Evolutionary conservation across 2,797 vertebrate genomes (phyloP), one percentile per base, ranked within the genome.

Genomic region (Platalea minor): DNA sequence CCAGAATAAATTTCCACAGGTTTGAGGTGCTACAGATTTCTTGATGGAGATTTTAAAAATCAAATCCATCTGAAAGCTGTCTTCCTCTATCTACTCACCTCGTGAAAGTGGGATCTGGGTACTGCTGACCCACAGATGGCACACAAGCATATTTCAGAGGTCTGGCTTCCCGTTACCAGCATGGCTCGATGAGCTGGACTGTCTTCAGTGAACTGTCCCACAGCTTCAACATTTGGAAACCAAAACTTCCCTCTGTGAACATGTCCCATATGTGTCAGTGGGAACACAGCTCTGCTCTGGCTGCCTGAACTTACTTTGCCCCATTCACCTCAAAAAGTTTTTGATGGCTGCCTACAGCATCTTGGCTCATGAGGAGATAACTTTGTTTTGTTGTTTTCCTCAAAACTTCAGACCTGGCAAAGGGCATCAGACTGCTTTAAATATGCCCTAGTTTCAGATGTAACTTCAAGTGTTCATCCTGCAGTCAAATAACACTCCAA

Each of bases 11-110:
- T n/a, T 65, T n/a, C 39, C 48, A 53, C 16, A 13, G 37, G 21
- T 74, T 54, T 78, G 79, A 39, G 33, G 56, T 7, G 8, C 48
- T 67, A 19, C 25, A 73, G 56, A n/a, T 81, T n/a, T 53, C 35
- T 14, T 26, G 20, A 26, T 15, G 14, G 50, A 63, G 23, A 29
- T 54, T 75, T 53, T 8, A 15, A 57, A 77, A 59, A 18, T 10
- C 7, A 5, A 21, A 0, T 0, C 6, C 31, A 61, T 15, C 51
- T 41, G 21, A 73, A 25, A 1, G 2, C 7, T n/a, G 9, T 17
- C 17, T 13, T 72, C 33, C 41, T 39, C 25, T 43, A 5, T 13
- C 15, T 46, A 5, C 11, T 53, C 35, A 23, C 18, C 35, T 48
- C 0, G 0, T n/a, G 37, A 19, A 60, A 57, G 39, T 46, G 73